These are phyloP conservation scores for Progne subis DNA, from an alignment of 2,113 vertebrate genomes.

Conservation along the genomic window DNA sequence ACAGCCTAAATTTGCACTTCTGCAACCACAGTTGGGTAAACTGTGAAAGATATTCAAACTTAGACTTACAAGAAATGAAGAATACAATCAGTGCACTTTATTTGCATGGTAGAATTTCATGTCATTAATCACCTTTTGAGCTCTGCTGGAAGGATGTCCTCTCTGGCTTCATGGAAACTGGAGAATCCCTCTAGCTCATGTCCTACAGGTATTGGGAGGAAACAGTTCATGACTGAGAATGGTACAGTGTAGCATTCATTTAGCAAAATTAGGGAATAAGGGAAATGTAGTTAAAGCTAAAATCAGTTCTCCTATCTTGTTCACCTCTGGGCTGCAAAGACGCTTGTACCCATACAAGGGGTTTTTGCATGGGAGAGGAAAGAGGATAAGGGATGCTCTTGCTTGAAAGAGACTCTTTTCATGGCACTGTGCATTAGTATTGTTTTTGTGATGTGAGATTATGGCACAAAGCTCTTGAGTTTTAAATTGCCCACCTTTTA, in stretches of 20 bases:
- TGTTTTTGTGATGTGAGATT: background rate
- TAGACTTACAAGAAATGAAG: background rate
- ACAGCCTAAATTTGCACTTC: background rate
- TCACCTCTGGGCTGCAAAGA: background rate
- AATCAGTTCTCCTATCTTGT: background rate
- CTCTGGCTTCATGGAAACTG: background rate
- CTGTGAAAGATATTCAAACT: background rate
- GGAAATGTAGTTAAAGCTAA: background rate
- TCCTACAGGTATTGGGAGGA: background rate
- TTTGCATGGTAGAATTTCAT: background rate
- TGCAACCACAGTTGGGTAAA: background rate
- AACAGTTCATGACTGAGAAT: background rate
- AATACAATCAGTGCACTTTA: background rate
- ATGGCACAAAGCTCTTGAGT: background rate
- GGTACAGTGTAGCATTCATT: background rate
- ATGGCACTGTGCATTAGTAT: rapidly evolving
- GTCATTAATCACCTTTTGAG: background rate
- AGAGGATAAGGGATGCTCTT: background rate
- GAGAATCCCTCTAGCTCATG: background rate
- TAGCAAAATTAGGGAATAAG: background rate
- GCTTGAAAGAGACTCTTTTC: rapidly evolving
- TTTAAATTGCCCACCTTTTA: background rate
- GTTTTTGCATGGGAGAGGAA: background rate
- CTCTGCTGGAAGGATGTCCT: background rate
- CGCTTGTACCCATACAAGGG: background rate